Conservation (phyloP, 2,888 invertebrate genomes). For the Chrysopilus asiliformis region DNA sequence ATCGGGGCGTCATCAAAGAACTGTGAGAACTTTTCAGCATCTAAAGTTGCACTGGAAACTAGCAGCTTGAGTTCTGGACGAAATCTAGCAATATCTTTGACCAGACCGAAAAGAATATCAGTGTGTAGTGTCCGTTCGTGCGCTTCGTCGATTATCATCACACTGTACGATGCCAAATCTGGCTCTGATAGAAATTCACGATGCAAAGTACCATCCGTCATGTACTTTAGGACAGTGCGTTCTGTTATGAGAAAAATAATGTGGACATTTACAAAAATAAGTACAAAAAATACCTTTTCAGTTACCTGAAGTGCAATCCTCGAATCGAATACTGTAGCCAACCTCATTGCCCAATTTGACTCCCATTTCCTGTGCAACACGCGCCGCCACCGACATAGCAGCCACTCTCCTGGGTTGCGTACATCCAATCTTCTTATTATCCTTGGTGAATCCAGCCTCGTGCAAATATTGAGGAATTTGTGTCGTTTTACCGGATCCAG, state of each 20-base stretch:
- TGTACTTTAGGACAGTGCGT: slow-evolving; percentile 91
- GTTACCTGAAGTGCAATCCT: slow-evolving; percentile 81
- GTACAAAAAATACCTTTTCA: neutral
- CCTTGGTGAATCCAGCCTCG: slow-evolving; percentile 78
- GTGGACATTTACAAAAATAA: too few relatives aligned
- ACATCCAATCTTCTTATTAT: slow-evolving; percentile 85
- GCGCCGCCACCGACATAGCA: slow-evolving; percentile 98
- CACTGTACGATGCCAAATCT: slow-evolving; percentile 88
- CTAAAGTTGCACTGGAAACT: slow-evolving; percentile 95
- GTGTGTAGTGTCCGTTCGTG: slow-evolving; percentile 98
- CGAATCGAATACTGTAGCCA: slow-evolving; percentile 87
- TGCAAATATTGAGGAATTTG: slow-evolving; percentile 97
- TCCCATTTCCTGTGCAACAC: slow-evolving; percentile 96
- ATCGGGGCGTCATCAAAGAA: slow-evolving; percentile 99
- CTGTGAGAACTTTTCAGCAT: slow-evolving; percentile 93
- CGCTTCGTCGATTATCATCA: slow-evolving; percentile 99
- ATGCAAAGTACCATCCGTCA: slow-evolving; percentile 98
- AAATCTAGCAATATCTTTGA: slow-evolving; percentile 90
- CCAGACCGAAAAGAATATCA: slow-evolving; percentile 93
- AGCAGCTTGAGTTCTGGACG: slow-evolving; percentile 87
- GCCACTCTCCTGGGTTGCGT: slow-evolving; percentile 96
- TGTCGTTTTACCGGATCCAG: slow-evolving; percentile 97
- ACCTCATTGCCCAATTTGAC: slow-evolving; percentile 91
- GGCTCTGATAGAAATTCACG: slow-evolving; percentile 96
- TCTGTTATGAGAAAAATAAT: too few relatives aligned